Evolutionary conservation across 2,888 invertebrate genomes (phyloP).

Genomic region (Gastrophysa polygoni): DNA sequence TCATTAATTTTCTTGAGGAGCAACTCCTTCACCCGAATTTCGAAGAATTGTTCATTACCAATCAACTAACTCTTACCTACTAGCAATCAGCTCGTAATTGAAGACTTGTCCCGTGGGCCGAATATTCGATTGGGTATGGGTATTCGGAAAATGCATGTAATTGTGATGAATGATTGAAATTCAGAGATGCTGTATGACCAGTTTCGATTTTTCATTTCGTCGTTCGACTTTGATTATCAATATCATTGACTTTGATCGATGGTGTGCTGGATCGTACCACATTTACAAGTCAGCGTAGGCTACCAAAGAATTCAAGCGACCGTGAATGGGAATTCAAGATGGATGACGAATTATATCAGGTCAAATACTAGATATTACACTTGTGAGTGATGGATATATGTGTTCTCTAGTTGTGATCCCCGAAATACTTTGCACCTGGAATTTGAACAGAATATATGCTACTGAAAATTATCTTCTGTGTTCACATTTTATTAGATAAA

Average conservation of each 20-base stretch:
- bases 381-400: no score
- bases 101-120: conserved; percentile 18
- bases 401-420: no score
- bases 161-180: conserved; percentile 47
- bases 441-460: no score
- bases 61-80: not conserved
- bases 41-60: not conserved
- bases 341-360: not conserved
- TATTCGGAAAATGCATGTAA: conserved; percentile 45
- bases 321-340: conserved; percentile 34
- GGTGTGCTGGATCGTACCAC: conserved; percentile 43
- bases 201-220: conserved; percentile 35
- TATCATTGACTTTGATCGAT: conserved; percentile 59
- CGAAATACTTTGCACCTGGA: no score
- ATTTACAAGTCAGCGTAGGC: conserved; percentile 46
- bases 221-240: conserved; percentile 58
- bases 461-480: no score
- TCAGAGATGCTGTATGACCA: conserved; percentile 36
- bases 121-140: conserved; percentile 35
- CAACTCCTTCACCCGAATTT: not conserved
- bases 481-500: no score
- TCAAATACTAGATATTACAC: no score
- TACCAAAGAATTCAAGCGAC: conserved; percentile 18
- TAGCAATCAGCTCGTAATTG: not conserved
- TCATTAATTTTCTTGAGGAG: not conserved